phyloP scores from a whole-genome alignment of 2,888 invertebrate genomes.

The Oegoconia quadripuncta region DNA sequence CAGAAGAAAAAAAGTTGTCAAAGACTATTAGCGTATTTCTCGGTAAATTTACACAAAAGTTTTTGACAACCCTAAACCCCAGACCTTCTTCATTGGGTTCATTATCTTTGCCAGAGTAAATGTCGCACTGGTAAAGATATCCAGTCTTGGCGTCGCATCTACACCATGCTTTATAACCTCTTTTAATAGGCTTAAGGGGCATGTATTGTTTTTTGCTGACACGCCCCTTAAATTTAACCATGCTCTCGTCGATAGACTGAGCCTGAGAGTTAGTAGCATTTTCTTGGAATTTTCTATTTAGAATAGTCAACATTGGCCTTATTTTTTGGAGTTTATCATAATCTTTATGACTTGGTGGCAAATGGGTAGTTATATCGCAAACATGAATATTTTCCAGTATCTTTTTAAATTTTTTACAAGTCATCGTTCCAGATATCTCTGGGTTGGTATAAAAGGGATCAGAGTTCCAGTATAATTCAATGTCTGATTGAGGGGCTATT shows the following conservation, averaged over 20 bases:
- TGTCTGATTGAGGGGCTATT: conserved; percentile 13
- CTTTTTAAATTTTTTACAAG: conserved; percentile 15
- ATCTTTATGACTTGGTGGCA: conserved; percentile 12
- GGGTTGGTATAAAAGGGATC: conserved; percentile 18
- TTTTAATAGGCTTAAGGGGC: conserved; percentile 22
- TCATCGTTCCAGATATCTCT: conserved; percentile 7
- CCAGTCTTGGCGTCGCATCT: conserved; percentile 22
- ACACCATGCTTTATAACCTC: conserved; percentile 22
- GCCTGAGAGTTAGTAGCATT: conserved; percentile 10
- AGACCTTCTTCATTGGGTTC: conserved; percentile 25
- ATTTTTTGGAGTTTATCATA: conserved; percentile 19
- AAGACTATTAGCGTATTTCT: conserved; percentile 20
- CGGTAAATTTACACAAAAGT: too few species aligned
- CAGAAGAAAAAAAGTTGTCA: conserved; percentile 25
- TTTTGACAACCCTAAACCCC: conserved; percentile 21
- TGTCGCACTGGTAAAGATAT: conserved; percentile 26
- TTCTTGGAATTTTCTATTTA: conserved; percentile 9
- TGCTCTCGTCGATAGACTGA: conserved; percentile 17
- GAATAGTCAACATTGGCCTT: conserved; percentile 11
- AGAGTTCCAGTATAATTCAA: conserved; percentile 17
- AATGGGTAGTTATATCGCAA: too few species aligned
- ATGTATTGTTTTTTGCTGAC: conserved; percentile 22
- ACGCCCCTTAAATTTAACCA: conserved; percentile 23
- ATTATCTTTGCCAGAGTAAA: conserved; percentile 29
- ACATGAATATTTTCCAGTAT: conserved; percentile 12